Base-by-base conservation (phyloP, 2,797 vertebrate species). In the Coranthus polyacanthus region DNA sequence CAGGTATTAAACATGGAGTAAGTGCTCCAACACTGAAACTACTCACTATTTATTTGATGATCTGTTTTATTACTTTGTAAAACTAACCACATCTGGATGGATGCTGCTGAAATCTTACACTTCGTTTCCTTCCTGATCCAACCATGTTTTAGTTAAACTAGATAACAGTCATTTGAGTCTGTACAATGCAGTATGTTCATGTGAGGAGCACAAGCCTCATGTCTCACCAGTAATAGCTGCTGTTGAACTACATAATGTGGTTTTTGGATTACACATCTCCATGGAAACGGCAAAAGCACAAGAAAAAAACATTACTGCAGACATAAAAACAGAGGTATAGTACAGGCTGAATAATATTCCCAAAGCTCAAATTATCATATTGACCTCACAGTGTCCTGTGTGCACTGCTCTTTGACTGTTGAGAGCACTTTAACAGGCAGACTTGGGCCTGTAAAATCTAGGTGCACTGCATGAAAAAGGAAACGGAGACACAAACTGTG, bases 331-430 rank as follows among this genome's bases (percentile, higher is more conserved):
- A 13, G 60, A 78, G 45, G 54, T 69, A 61, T 43, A 17, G 55
- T 45, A 42, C 65, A 57, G 6, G 36, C 45, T 68, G 66, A 82
- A 68, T 78, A 82, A 79, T 78, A 82, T 70, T 45, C 84, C 72
- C 81, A 63, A 2, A 78, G 73, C 75, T 71, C 77, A 69, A 76
- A 77, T 92, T 86, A 90, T 87, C 83, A 81, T 58, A 75, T 79
- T 86, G 85, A 87, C 87, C 86, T 86, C 50, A 29, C 53, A 12
- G 66, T 52, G 71, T 77, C 75, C 79, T 21, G 3, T 24, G 63
- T 39, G 64, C 3, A 6, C 71, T 60, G 18, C 49, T 68, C 80
- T 68, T 74, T 60, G 18, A 52, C 75, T 71, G 70, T 52, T 50
- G 50, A 71, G 72, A 81, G 50, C 68, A 9, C 63, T 85, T 85